A percentile compares a stretch with the other conserved stretches of the same genome.
phyloP scores from a whole-genome alignment of 2,113 vertebrate species.

The Tragelaphus scriptus region DNA sequence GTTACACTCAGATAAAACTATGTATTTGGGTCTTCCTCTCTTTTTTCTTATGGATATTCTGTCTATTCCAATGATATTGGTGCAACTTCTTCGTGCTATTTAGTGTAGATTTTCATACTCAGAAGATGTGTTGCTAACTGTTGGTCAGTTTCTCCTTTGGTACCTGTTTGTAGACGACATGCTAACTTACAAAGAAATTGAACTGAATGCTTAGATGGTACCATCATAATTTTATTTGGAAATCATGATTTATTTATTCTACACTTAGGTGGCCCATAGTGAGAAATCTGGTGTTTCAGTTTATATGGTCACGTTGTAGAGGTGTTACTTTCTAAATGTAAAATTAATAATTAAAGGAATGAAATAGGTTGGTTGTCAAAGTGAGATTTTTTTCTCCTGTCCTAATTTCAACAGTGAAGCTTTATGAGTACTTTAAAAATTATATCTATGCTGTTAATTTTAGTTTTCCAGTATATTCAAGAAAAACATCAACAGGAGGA shows the following conservation, averaged over 20 bases:
- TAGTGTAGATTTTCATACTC: neutral
- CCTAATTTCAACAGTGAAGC: neutral
- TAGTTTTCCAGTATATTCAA: slow-evolving; percentile 49
- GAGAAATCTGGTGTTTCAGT: neutral
- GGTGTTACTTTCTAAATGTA: slow-evolving; percentile 51
- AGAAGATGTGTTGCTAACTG: neutral
- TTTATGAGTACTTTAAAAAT: neutral
- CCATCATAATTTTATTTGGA: neutral
- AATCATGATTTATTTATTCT: neutral
- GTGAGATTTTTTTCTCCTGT: neutral
- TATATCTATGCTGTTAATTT: neutral
- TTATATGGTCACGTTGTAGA: neutral
- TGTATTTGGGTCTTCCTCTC: neutral
- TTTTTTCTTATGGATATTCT: neutral
- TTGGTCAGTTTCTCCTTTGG: neutral
- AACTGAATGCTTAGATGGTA: neutral
- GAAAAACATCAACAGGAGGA: slow-evolving; percentile 27
- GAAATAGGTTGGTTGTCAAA: neutral
- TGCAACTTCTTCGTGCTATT: neutral
- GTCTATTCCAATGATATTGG: neutral
- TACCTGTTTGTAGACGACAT: neutral
- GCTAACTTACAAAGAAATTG: neutral
- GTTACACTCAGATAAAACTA: neutral
- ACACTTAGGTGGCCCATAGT: neutral
- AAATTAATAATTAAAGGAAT: slow-evolving; percentile 10